Evolutionary conservation across 2,797 vertebrate species (phyloP), one percentile per base, ranked within the genome.

Genomic region (Macroramphosus scolopax): DNA sequence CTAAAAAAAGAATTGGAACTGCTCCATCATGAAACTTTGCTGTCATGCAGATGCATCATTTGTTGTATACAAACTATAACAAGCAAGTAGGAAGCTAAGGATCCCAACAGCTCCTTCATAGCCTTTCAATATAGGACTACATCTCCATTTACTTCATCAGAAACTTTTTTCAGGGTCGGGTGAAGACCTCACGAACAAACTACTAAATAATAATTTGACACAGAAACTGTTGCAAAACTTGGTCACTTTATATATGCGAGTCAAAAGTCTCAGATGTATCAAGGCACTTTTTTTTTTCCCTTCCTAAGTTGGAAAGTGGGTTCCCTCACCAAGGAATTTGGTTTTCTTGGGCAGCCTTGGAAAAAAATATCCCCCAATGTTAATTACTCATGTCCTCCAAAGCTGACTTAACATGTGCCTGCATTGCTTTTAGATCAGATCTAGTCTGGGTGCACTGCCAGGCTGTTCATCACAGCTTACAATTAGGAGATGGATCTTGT

Each of bases 271-370:
- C 51, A 20, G 36, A 67, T 69, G 68, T 32, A 31, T 76, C 39
- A 65, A 55, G 39, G 39, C 45, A 42, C 56, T 63, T 59, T 34
- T 39, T 62, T n/a, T n/a, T n/a, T n/a, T n/a, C 44, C 33, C 50
- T 63, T n/a, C 30, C 65, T 77, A 78, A 77, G 76, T 71, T 41
- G 0, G 52, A 55, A 81, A 76, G 55, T 81, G 67, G 78, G 78
- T 75, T 69, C 52, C 58, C 73, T 81, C 71, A n/a, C 81, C 78
- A 48, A 54, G 69, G 62, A 81, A 53, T 34, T 52, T 60, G 28
- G 41, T 62, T 51, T 60, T 55, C 38, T 32, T 58, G 32, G 37
- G 25, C 41, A 77, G 68, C 40, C 29, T 3, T 37, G 67, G 30
- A 66, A 63, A 40, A 38, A 65, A 65, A 37, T 54, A 53, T 26